phyloP scores from a whole-genome alignment of 2,113 vertebrate genomes.

The Pycnonotus jocosus region DNA sequence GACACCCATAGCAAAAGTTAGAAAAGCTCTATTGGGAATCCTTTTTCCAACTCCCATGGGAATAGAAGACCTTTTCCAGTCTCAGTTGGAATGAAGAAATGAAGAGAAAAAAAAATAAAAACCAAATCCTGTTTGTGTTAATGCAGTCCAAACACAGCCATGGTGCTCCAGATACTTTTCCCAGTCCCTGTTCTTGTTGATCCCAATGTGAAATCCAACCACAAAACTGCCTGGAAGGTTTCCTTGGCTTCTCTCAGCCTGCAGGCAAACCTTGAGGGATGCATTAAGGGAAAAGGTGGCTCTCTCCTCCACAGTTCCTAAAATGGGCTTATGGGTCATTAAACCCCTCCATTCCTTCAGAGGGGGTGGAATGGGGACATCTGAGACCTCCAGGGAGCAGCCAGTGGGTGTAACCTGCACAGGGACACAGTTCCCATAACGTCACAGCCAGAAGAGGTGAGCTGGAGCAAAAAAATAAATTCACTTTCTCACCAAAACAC shows the following conservation, averaged over 20 bases:
- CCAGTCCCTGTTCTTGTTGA: not conserved
- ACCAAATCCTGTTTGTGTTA: not conserved
- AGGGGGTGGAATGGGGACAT: not conserved
- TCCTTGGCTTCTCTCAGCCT: not conserved
- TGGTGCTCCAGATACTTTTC: not conserved
- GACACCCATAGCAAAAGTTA: not conserved
- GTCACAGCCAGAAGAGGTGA: not conserved
- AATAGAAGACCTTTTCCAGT: not conserved
- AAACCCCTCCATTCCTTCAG: not conserved
- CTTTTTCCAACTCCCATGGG: not conserved
- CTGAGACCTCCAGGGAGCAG: not conserved
- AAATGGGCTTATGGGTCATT: not conserved
- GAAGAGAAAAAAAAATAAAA: not conserved
- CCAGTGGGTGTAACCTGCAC: not conserved
- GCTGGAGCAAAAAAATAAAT: not conserved
- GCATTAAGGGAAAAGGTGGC: accelerated
- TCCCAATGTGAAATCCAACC: not conserved
- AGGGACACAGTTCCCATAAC: not conserved
- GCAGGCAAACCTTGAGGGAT: not conserved
- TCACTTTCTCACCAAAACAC: not conserved
- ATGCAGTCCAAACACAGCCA: not conserved
- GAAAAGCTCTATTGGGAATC: not conserved
- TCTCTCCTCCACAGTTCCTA: not conserved
- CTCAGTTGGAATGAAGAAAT: not conserved
- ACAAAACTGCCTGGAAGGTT: not conserved